Conservation (phyloP, 1,140 invertebrate species). For the Scaptomyza graminum region DNA sequence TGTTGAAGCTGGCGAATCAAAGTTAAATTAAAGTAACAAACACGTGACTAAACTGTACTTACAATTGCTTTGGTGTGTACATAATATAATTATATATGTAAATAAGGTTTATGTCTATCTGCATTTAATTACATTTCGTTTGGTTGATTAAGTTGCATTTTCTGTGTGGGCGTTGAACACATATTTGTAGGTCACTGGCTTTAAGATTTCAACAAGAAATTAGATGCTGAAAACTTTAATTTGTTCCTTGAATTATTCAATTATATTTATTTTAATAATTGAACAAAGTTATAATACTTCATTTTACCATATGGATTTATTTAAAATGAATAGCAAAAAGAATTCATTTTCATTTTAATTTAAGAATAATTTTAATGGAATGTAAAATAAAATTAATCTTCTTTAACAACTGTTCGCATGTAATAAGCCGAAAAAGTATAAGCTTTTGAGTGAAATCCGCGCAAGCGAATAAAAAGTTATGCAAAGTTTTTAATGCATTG, state of each 20-base stretch:
- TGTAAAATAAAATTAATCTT: background rate
- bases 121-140: slow-evolving; percentile 42
- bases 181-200: background rate
- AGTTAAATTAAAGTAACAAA: background rate
- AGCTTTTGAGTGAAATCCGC: slow-evolving; percentile 14
- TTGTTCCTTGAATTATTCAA: background rate
- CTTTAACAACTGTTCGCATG: background rate
- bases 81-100: background rate
- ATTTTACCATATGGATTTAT: too few relatives aligned
- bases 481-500: slow-evolving; percentile 40
- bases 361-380: background rate
- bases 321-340: too few relatives aligned
- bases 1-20: background rate
- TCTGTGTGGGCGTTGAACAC: slow-evolving; percentile 35
- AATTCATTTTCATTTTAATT: background rate
- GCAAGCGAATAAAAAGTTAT: slow-evolving; percentile 24
- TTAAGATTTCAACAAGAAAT: background rate
- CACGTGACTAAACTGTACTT: background rate
- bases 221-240: background rate
- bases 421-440: background rate
- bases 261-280: background rate
- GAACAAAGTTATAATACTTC: too few relatives aligned
- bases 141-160: slow-evolving; percentile 28
- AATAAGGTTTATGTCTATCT: slow-evolving; percentile 19
- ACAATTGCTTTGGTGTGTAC: background rate